Evolutionary conservation across 2,113 vertebrate genomes (phyloP), one percentile per base, ranked within the genome.

Genomic region (Corythaeola cristata): DNA sequence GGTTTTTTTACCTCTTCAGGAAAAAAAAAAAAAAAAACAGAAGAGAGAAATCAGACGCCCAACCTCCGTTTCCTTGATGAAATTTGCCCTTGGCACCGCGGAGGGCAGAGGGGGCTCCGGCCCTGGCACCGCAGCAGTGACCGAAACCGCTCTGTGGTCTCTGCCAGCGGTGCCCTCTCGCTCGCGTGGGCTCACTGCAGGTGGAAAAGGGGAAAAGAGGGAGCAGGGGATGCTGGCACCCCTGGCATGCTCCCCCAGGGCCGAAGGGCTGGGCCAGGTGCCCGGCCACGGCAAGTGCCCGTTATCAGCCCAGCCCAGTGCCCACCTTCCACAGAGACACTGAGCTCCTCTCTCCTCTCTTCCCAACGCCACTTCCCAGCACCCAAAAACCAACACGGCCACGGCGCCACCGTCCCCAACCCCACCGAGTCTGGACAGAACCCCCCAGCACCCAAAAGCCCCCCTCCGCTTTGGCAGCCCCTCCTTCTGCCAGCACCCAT

Each of bases 371-470:
- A 1, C 9, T 5, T 10, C 23, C 83, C 9, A 1, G 79, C 66
- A 49, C 81, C 39, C 77, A 23, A 47, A 76, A 2, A 2, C 24
- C 67, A 58, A 1, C 1, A 4, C 2, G 2, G 22, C 1, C 6
- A 3, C 3, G 2, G 26, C 8, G 16, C 53, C 1, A 2, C 81
- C 8, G 1, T 30, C 68, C 74, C 63, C 75, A 68, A 10, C 4
- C 3, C 56, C 52, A 10, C 20, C 19, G 26, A 8, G 2, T 28
- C 71, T 0, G 4, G 22, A 66, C 4, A 24, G 84, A 50, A 67
- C 7, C 20, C 7, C 26, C 30, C 3, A 2, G 13, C 83, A 35
- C 58, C 62, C 67, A 2, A 12, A 44, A 64, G 39, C 12, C 53
- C 32, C 76, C 58, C 8, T 33, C 4, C 0, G 17, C 45, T 23